phyloP scores from a whole-genome alignment of 2,113 vertebrate genomes.

The Mirounga angustirostris region DNA sequence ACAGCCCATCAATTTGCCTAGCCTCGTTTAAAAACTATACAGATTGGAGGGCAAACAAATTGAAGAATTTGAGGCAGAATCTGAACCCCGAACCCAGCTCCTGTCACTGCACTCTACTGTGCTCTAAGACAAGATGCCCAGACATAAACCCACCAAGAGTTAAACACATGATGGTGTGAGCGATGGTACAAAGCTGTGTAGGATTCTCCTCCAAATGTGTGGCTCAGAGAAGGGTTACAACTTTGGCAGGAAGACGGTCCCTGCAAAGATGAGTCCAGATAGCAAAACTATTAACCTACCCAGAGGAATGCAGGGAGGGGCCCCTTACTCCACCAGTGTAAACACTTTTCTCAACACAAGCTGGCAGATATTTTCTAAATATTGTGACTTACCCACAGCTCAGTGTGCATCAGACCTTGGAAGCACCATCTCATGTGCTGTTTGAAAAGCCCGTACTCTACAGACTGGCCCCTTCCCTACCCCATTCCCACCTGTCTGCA shows the following conservation, averaged over 20 bases:
- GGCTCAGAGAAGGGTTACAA: not conserved
- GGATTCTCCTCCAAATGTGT: not conserved
- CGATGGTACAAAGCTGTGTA: not conserved
- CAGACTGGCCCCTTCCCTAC: accelerated
- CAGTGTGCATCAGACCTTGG: not conserved
- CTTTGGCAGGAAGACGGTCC: not conserved
- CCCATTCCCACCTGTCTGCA: accelerated
- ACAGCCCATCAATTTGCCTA: not conserved
- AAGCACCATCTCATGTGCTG: not conserved
- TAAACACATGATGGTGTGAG: not conserved
- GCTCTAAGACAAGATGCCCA: not conserved
- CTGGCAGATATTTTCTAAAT: not conserved
- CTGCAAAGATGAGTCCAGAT: not conserved
- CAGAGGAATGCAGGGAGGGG: not conserved
- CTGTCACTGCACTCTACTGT: not conserved
- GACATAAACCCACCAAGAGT: not conserved
- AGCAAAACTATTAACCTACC: not conserved
- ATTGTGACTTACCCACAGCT: not conserved
- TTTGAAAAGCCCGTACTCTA: not conserved
- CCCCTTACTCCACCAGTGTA: not conserved
- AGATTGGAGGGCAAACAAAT: not conserved
- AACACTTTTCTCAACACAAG: slow-evolving; percentile 5
- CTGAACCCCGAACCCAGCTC: not conserved
- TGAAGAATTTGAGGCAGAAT: not conserved
- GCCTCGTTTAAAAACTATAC: not conserved